Base-by-base conservation (phyloP, 2,113 vertebrate genomes). In the Condylura cristata region DNA sequence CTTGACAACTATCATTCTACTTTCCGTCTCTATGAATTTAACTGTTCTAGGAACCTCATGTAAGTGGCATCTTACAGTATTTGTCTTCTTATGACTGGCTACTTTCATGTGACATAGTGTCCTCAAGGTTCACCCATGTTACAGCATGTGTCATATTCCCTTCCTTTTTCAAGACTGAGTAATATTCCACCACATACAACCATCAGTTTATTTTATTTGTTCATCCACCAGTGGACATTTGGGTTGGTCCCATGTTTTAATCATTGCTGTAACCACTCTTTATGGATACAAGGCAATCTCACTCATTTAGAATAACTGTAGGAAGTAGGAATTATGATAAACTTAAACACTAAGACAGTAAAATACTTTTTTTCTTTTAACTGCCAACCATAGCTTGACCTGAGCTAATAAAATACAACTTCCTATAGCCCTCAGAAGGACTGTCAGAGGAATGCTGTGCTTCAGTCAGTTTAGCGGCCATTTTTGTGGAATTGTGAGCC, bases 11-110 rank as follows among this genome's bases (percentile, higher is more conserved):
- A 8, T 34, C 14, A 2, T 1, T 46, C n/a, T n/a, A 0, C 48
- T 22, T 41, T 22, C 39, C 14, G 20, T 68, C 48, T 26, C 68
- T 13, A 0, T 41, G 48, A 48, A 1, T 26, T 41, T 26, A 28
- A 5, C 26, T 8, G 0, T n/a, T 60, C 32, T 8, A 14, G 30
- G 79, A 6, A 22, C 30, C 44, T 48, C 18, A 0, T 5, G 2
- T 9, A 16, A 39, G 10, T 16, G 17, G 48, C 46, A 1, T 22
- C 16, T 1, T 1, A 3, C 20, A 7, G 34, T 13, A 1, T 5
- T 34, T 30, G 48, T 32, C 70, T 12, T 48, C 20, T 6, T 22
- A 60, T 41, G 51, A 30, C 79, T 16, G 86, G 48, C 71, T 51
- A 14, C 9, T 41, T 60, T 48, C 78, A 3, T n/a, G 51, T 34